These are phyloP conservation scores for Pheosia gnoma DNA, from an alignment of 2,888 invertebrate genomes.

Conservation along the genomic window DNA sequence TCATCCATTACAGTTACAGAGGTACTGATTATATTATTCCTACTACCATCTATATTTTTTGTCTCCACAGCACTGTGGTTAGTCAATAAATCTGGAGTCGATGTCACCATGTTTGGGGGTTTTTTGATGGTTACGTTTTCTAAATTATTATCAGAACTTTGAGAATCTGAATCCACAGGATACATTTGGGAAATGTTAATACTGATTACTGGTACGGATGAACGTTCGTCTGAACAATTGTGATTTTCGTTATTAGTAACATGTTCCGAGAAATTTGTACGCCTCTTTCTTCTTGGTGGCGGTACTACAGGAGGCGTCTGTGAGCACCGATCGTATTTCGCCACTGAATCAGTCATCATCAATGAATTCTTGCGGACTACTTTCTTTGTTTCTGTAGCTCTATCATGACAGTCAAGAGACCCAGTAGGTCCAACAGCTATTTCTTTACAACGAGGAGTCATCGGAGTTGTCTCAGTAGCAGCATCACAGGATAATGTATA, in stretches of 20 bases:
- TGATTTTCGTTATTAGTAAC: conserved; percentile 37
- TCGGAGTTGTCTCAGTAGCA: conserved; percentile 70
- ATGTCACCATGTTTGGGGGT: conserved; percentile 43
- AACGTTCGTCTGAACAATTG: conserved; percentile 51
- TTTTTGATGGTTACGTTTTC: conserved; percentile 42
- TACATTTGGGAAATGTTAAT: conserved; percentile 85
- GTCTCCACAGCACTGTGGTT: conserved; percentile 76
- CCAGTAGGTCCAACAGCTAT: conserved; percentile 69
- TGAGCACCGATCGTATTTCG: conserved; percentile 56
- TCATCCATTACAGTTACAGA: conserved; percentile 24
- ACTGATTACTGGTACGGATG: conserved; percentile 78
- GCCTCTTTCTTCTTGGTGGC: conserved; percentile 66
- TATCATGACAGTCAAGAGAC: conserved; percentile 60
- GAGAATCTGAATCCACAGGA: conserved; percentile 68
- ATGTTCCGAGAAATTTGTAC: conserved; percentile 24
- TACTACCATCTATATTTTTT: conserved; percentile 28
- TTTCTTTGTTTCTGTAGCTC: conserved; percentile 62
- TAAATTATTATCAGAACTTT: conserved; percentile 80
- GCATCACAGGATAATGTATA: conserved; percentile 61
- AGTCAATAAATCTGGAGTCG: conserved; percentile 84
- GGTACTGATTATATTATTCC: conserved; percentile 24
- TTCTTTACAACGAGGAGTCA: conserved; percentile 78
- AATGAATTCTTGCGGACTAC: conserved; percentile 62
- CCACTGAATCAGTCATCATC: conserved; percentile 66
- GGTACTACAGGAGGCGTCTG: conserved; percentile 63